These are phyloP conservation scores for Molorchus minor DNA, from an alignment of 2,888 invertebrate genomes.

Conservation along the genomic window DNA sequence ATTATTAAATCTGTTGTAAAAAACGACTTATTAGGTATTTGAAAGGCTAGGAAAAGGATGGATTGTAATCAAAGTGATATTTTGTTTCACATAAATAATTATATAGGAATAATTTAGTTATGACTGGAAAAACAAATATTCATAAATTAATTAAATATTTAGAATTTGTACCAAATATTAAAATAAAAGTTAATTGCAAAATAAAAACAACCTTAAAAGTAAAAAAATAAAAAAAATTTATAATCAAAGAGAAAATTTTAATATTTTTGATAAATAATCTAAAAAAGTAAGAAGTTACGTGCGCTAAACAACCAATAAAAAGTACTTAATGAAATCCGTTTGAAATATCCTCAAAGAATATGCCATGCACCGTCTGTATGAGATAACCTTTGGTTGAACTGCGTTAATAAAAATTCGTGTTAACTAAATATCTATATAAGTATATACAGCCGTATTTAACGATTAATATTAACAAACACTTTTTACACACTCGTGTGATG, in stretches of 20 bases:
- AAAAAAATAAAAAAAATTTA: neutral
- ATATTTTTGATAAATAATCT: neutral
- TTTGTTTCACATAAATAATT: neutral
- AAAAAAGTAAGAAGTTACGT: neutral
- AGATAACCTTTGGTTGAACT: too few species aligned
- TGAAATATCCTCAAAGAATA: too few species aligned
- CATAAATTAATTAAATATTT: neutral
- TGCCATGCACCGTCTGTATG: too few species aligned
- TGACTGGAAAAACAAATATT: neutral
- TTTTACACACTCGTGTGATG: too few species aligned
- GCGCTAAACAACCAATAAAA: too few species aligned
- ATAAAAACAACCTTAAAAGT: neutral
- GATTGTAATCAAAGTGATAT: neutral
- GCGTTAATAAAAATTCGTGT: too few species aligned
- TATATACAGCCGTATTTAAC: neutral
- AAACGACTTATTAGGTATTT: neutral
- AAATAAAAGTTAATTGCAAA: neutral
- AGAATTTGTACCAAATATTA: neutral
- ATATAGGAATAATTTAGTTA: neutral
- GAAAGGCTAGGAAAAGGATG: neutral
- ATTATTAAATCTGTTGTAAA: neutral
- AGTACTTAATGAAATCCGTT: too few species aligned
- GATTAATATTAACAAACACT: neutral
- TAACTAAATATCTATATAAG: neutral
- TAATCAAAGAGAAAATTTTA: neutral